Conservation (phyloP, 1,140 invertebrate genomes). For the Helicoverpa zea region DNA sequence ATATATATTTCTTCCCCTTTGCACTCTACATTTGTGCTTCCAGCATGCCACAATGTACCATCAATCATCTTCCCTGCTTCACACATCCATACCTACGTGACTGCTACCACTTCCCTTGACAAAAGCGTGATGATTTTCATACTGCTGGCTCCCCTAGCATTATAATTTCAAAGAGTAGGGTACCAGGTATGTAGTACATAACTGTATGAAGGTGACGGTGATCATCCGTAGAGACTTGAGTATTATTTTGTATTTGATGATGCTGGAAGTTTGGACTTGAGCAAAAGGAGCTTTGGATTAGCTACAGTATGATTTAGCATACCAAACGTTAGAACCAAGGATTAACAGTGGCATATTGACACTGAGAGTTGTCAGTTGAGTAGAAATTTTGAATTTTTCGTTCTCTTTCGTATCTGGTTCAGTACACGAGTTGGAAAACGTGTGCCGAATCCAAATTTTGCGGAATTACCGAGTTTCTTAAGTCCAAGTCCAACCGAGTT, state of each 20-base stretch:
- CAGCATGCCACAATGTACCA: background rate
- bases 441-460: no score
- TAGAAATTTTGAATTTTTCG: no score
- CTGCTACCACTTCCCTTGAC: constrained; percentile 54
- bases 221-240: constrained; percentile 63
- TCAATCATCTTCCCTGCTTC: constrained; percentile 17
- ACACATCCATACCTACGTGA: background rate
- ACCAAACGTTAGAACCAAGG: background rate
- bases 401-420: no score
- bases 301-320: background rate
- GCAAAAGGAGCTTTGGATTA: background rate
- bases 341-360: no score
- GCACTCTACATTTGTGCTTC: background rate
- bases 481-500: no score
- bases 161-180: constrained; percentile 61
- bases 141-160: constrained; percentile 59
- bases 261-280: constrained; percentile 62
- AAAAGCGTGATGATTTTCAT: constrained; percentile 74
- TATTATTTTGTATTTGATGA: constrained; percentile 63
- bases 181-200: constrained; percentile 47
- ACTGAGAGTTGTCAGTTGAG: no score
- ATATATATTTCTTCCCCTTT: background rate
- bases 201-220: constrained; percentile 63
- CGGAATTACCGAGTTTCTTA: no score
- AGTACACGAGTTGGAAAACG: no score